Base-by-base conservation (phyloP, 2,797 vertebrate species). In the Megalops cyprinoides region DNA sequence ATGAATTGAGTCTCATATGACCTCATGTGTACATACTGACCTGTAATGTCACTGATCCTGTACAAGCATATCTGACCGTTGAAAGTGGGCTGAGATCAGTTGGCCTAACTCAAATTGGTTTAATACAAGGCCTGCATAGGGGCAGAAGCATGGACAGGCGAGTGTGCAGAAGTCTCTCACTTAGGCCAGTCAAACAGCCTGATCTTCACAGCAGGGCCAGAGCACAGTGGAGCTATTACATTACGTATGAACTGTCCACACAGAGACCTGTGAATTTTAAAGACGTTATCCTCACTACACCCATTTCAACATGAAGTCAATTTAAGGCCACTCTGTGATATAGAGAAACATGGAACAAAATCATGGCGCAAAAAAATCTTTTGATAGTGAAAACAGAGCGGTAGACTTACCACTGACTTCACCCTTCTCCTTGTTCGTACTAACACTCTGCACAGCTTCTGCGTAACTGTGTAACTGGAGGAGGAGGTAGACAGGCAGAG, bases 381-480 rank as follows among this genome's bases (percentile, higher is more conserved):
- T 69, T 31, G 31, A 71, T 14, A 42, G 44, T 71, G 4, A 42
- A 23, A n/a, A 39, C n/a, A n/a, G 42, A 20, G 20, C 56, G 31
- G 51, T 28, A 51, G 34, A 62, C 80, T 77, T 73, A 73, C 80
- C 76, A 4, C 55, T 82, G 5, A 51, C 12, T 74, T 67, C 25
- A 53, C 51, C 8, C 28, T 78, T 48, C n/a, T 60, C 76, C 76
- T 18, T 55, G 28, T 75, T 20, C 28, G 39, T 62, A 46, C 69
- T 46, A 60, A 15, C 1, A 39, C 28, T 34, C 73, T 39, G 31
- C 2, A 23, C 31, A 37, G 9, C 67, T 42, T 77, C 74, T 67
- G 81, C 81, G 81, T 78, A 78, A 83, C 77, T 76, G 82, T 74
- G 78, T 81, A 74, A 79, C 84, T 84, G 55, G 78, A 85, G 82